phyloP scores from a whole-genome alignment of 2,113 vertebrate species.

The Nesospiza acunhae region DNA sequence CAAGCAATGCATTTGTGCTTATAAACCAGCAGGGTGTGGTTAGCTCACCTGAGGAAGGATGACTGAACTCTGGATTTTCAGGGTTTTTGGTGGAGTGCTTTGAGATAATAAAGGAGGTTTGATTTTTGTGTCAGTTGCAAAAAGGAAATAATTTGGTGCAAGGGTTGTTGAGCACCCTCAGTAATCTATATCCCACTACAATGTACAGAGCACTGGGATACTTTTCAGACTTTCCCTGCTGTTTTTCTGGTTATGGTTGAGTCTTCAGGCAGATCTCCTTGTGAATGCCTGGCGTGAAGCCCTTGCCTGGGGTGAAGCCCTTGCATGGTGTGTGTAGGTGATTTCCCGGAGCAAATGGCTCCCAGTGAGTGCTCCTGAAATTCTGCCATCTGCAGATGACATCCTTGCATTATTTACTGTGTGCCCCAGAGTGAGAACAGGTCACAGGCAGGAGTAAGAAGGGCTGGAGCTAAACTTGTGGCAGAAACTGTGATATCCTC shows the following conservation, averaged over 20 bases:
- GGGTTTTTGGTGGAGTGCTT: background rate
- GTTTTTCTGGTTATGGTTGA: background rate
- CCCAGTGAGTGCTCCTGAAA: background rate
- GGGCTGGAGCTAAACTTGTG: background rate
- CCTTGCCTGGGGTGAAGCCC: background rate
- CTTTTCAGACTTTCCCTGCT: background rate
- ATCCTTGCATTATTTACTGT: background rate
- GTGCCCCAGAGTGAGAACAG: background rate
- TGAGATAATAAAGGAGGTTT: background rate
- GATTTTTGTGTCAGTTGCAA: background rate
- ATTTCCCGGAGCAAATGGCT: background rate
- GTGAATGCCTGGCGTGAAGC: background rate
- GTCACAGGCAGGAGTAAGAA: background rate
- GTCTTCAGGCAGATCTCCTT: background rate
- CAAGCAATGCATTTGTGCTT: background rate
- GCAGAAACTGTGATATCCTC: background rate
- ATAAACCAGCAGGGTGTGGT: background rate
- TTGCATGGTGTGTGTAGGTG: rapidly evolving
- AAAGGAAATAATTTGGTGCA: background rate
- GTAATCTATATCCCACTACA: background rate
- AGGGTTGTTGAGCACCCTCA: background rate
- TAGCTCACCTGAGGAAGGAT: background rate
- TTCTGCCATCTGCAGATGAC: background rate
- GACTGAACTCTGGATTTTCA: conserved; percentile 9
- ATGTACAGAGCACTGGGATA: rapidly evolving